These are phyloP conservation scores for Bombus confusus DNA, from an alignment of 1,140 invertebrate genomes.

Conservation along the genomic window DNA sequence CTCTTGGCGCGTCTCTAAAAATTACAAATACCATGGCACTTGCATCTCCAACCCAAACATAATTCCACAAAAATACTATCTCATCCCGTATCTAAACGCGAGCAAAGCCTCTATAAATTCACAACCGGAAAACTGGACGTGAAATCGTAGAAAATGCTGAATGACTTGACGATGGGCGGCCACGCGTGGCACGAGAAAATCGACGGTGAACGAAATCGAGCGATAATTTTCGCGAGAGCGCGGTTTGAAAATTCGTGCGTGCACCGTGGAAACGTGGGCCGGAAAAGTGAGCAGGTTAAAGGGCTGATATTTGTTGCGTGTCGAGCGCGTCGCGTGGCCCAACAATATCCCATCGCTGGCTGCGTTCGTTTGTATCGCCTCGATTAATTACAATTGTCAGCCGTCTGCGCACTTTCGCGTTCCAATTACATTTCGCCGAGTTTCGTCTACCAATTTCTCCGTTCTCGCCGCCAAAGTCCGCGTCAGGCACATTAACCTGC, in stretches of 20 bases:
- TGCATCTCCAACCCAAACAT: neutral
- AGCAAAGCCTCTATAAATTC: neutral
- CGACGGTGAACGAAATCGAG: neutral
- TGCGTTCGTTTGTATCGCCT: conserved; percentile 12
- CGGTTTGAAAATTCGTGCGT: conserved; percentile 13
- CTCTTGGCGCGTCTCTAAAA: neutral
- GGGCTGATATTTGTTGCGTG: neutral
- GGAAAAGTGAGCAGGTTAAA: conserved; percentile 26
- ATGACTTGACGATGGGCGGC: neutral
- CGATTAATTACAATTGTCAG: conserved; percentile 46
- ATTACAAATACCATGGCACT: neutral
- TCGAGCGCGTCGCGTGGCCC: neutral
- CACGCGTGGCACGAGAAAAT: neutral
- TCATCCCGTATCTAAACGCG: neutral
- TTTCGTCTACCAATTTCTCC: neutral
- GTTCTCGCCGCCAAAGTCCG: neutral
- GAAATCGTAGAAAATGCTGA: neutral
- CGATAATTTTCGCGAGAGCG: neutral
- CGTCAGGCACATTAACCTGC: conserved; percentile 1
- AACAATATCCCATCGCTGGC: conserved; percentile 10
- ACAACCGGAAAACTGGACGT: neutral
- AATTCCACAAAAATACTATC: neutral
- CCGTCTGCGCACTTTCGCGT: neutral
- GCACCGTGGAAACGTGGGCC: conserved; percentile 9
- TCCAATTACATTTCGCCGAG: conserved; percentile 17